phyloP scores from a whole-genome alignment of 2,113 vertebrate genomes.

The Cottus gobio region DNA sequence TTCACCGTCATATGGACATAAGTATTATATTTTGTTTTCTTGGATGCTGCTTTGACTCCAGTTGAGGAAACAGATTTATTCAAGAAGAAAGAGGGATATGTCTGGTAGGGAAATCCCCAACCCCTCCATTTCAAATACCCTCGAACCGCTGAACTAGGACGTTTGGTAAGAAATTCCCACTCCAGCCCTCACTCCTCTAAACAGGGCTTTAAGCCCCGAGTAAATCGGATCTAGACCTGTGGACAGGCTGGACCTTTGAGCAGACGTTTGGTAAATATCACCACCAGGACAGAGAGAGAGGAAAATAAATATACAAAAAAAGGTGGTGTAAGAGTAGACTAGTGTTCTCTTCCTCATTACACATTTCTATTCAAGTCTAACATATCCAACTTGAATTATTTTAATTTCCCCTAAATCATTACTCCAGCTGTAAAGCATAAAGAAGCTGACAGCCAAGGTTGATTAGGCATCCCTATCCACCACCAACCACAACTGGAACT shows the following conservation, averaged over 20 bases:
- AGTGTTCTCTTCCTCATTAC: slow-evolving; percentile 19
- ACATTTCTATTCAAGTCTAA: slow-evolving; percentile 13
- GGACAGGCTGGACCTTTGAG: slow-evolving; percentile 38
- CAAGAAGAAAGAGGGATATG: slow-evolving; percentile 7
- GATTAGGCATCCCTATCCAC: slow-evolving; percentile 24
- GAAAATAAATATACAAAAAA: slow-evolving; percentile 29
- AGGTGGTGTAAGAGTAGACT: slow-evolving; percentile 3
- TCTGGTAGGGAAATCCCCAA: slow-evolving; percentile 49
- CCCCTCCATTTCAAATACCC: slow-evolving; percentile 17
- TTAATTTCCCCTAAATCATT: neutral
- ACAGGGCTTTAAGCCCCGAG: slow-evolving; percentile 28
- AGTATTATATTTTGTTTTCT: neutral
- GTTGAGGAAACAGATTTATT: slow-evolving; percentile 12
- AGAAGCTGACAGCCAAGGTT: neutral
- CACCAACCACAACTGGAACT: slow-evolving; percentile 40
- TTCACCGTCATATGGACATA: neutral
- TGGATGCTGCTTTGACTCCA: slow-evolving; percentile 10
- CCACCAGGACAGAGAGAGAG: slow-evolving; percentile 12
- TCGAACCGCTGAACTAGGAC: slow-evolving; percentile 43
- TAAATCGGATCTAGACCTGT: slow-evolving; percentile 53
- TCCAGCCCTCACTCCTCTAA: slow-evolving; percentile 13
- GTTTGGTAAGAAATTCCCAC: slow-evolving; percentile 56
- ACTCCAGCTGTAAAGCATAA: slow-evolving; percentile 10
- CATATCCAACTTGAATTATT: neutral
- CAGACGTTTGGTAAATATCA: slow-evolving; percentile 59